Conservation (phyloP, 2,113 vertebrate species). For the Antechinus stuartii region DNA sequence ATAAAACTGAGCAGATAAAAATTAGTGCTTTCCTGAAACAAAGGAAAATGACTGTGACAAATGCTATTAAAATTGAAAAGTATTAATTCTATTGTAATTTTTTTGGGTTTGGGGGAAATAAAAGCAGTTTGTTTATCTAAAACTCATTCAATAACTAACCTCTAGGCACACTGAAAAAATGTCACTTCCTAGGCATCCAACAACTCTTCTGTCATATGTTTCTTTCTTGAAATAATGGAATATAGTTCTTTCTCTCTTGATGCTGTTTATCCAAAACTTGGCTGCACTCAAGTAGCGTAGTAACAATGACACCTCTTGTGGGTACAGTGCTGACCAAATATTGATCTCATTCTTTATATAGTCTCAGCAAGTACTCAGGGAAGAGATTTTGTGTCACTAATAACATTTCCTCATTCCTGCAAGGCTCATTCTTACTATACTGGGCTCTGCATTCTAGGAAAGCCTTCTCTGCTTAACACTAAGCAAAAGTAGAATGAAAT, state of each 20-base stretch:
- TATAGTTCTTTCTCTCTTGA: constrained; percentile 26
- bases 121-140: constrained; percentile 15
- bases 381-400: background rate
- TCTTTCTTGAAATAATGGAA: constrained; percentile 25
- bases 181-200: background rate
- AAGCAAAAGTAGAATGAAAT: background rate
- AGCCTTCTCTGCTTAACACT: background rate
- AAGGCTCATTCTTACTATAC: background rate
- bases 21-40: constrained; percentile 10
- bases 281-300: background rate
- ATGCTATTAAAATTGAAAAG: background rate
- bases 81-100: background rate
- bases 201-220: background rate
- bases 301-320: background rate
- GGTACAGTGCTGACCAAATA: background rate
- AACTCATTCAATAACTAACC: background rate
- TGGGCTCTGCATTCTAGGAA: background rate
- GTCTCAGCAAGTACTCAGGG: background rate
- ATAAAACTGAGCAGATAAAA: background rate
- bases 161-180: background rate
- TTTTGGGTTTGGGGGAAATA: too few species aligned
- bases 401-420: background rate
- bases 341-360: background rate
- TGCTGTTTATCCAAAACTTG: background rate
- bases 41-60: constrained; percentile 33